Percentiles rank a stretch among this genome's conserved stretches.
phyloP scores from a whole-genome alignment of 2,113 vertebrate species.

The Vireo altiloquus region DNA sequence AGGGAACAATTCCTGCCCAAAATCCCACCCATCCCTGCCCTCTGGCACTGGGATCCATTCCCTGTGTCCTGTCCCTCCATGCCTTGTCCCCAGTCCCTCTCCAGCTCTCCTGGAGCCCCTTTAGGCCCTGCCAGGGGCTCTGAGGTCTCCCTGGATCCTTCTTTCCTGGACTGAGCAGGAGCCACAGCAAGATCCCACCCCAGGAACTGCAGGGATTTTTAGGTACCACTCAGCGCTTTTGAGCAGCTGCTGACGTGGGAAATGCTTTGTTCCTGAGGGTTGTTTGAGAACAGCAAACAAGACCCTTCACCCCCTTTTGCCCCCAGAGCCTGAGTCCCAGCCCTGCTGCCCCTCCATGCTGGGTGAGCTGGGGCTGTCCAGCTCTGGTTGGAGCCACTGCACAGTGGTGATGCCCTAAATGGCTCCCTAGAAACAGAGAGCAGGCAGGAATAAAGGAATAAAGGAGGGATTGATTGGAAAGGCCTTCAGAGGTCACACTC shows the following conservation, averaged over 20 bases:
- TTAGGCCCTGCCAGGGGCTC: neutral
- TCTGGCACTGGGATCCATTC: neutral
- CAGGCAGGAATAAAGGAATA: no score
- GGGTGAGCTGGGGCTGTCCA: neutral
- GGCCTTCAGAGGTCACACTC: no score
- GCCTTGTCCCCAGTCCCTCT: neutral
- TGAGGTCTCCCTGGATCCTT: neutral
- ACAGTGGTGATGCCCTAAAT: no score
- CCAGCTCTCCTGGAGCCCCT: neutral
- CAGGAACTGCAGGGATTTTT: neutral
- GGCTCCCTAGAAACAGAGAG: no score
- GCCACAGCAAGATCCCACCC: accelerated
- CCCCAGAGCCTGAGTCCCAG: neutral
- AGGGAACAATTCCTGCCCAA: neutral
- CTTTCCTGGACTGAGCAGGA: neutral
- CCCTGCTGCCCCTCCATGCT: neutral
- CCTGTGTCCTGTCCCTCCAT: neutral
- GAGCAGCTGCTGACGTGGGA: neutral
- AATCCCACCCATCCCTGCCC: accelerated
- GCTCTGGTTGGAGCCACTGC: neutral
- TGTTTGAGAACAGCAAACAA: neutral
- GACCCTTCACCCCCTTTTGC: neutral
- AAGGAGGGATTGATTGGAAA: no score
- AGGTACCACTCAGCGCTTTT: neutral
- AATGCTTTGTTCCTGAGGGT: neutral